Evolutionary conservation across 2,113 vertebrate genomes (phyloP), one percentile per base, ranked within the genome.

Genomic region (Xiphias gladius): DNA sequence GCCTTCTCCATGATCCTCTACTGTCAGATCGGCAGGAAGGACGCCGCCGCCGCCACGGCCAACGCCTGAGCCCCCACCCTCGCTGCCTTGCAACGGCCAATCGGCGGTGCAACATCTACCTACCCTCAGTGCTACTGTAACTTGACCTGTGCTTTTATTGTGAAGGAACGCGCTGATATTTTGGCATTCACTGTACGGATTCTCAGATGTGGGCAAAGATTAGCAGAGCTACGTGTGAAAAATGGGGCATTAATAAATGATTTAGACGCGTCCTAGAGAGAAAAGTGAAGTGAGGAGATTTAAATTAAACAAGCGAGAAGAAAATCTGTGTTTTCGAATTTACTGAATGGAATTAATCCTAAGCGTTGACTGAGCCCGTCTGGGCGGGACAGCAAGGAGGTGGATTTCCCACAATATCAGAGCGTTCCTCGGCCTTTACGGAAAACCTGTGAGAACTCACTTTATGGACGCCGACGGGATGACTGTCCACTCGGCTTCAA

Each of bases 1-100:
- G 86, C 63, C 13, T 90, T 94, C 28, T 32, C 94, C 64, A 94
- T 95, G 93, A 69, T 93, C 0, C 88, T 95, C 43, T 94, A 86
- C 90, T 93, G 92, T 55, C 94, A 94, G 72, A 88, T 94, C 1
- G 65, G 90, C 66, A 90, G 19, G 79, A 92, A 80, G 59, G 90
- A 88, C 0, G 30, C 5, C 12, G 5, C 48, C 41, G n/a, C 48
- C 37, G 30, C 84, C 10, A 55, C 50, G n/a, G 30, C 37, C 0
- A 63, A 35, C 4, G 84, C 92, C 13, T 94, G 76, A 89, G 26
- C 14, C 37, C 3, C 22, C 3, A 5, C 52, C 24, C n/a, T 43
- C n/a, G 0, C 10, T 50, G 48, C 54, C 41, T 20, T 30, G n/a
- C 41, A 62, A 48, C 30, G 0, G 59, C 76, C 74, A 85, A 59